A percentile compares a stretch with the other conserved stretches of the same genome.
phyloP scores from a whole-genome alignment of 2,113 vertebrate species.

The Anguilla rostrata region DNA sequence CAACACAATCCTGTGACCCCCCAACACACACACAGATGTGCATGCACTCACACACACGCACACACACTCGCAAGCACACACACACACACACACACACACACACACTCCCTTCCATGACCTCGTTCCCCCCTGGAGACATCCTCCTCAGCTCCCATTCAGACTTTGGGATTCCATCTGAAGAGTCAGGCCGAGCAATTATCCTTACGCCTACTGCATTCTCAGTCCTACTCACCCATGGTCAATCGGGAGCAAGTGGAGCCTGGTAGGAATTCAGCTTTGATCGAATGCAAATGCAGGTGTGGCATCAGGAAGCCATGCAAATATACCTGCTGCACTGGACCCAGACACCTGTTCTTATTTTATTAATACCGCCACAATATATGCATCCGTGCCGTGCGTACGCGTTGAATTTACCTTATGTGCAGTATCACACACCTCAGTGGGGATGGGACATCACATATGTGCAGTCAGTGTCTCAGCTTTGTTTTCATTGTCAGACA shows the following conservation, averaged over 20 bases:
- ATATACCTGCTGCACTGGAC: not conserved
- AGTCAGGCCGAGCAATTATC: not conserved
- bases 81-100: not conserved
- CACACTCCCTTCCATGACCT: not conserved
- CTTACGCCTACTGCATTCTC: not conserved
- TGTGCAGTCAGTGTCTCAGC: slow-evolving; percentile 44
- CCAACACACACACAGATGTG: too few relatives aligned
- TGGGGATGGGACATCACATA: not conserved
- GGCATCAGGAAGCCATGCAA: not conserved
- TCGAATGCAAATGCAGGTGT: not conserved
- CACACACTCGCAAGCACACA: too few relatives aligned
- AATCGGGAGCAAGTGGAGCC: not conserved
- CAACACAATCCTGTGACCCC: not conserved
- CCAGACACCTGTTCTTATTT: not conserved
- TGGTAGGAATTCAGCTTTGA: not conserved
- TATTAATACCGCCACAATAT: not conserved
- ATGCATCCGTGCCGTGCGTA: not conserved
- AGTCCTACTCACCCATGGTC: not conserved
- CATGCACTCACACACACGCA: too few relatives aligned
- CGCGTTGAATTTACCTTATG: not conserved
- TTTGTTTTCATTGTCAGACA: slow-evolving; percentile 57
- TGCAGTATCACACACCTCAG: not conserved
- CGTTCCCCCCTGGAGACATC: not conserved
- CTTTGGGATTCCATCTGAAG: not conserved
- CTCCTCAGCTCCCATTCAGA: not conserved